phyloP scores from a whole-genome alignment of 2,113 vertebrate species.

The Hystrix brachyura region DNA sequence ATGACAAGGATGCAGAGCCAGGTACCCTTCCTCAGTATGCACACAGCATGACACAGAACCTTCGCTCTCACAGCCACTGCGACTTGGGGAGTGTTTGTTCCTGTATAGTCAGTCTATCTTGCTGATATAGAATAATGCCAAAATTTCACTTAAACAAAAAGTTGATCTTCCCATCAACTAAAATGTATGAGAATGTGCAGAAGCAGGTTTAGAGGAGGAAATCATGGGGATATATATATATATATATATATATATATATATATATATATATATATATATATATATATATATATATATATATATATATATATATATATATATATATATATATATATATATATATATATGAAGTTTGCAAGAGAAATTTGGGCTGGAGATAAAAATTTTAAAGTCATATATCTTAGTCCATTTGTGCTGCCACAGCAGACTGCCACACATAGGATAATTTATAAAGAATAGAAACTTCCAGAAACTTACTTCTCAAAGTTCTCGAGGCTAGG shows the following conservation, averaged over 20 bases:
- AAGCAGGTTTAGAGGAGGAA: not conserved
- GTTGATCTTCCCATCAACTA: not conserved
- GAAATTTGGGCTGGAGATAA: not conserved
- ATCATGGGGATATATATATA: not conserved
- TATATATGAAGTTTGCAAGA: not conserved
- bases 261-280: too few species aligned
- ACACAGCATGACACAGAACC: not conserved
- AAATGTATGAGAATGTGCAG: not conserved
- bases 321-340: not conserved
- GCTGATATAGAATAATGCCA: not conserved
- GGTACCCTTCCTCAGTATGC: too few species aligned
- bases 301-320: not conserved
- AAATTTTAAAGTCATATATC: not conserved
- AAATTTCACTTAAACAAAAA: not conserved
- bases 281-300: not conserved
- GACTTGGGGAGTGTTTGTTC: too few species aligned
- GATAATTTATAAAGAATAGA: not conserved
- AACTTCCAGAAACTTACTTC: not conserved
- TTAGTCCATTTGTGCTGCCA: not conserved
- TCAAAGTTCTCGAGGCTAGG: not conserved
- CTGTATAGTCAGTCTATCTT: not conserved
- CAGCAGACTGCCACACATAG: not conserved
- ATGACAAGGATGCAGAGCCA: not conserved
- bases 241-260: not conserved
- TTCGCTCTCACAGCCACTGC: not conserved